These are phyloP conservation scores for Apodemia hepburni DNA, from an alignment of 2,888 invertebrate genomes.

Conservation along the genomic window DNA sequence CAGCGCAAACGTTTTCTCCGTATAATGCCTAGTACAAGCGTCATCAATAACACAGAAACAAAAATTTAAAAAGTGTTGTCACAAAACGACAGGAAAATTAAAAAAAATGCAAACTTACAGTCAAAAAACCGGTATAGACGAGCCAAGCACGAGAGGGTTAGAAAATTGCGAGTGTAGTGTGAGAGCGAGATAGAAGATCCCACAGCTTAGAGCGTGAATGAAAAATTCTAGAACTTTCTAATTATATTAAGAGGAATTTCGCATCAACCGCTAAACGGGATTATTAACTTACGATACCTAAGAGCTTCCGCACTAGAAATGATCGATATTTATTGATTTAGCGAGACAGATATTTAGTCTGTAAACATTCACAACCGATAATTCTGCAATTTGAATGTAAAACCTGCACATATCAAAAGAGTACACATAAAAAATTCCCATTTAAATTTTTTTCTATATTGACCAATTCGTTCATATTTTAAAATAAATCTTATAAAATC, in stretches of 20 bases:
- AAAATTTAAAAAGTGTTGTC: constrained; percentile 39
- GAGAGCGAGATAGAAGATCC: constrained; percentile 34
- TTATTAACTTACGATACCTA: constrained; percentile 41
- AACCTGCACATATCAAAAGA: background rate
- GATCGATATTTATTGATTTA: background rate
- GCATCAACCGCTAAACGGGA: constrained; percentile 52
- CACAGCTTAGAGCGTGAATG: constrained; percentile 53
- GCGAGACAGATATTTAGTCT: background rate
- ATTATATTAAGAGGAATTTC: constrained; percentile 36
- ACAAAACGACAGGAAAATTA: constrained; percentile 41
- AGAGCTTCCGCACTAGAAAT: constrained; percentile 29
- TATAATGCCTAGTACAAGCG: constrained; percentile 11
- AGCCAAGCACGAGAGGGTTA: constrained; percentile 25
- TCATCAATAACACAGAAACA: constrained; percentile 29
- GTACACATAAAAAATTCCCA: no score
- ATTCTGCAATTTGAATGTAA: background rate
- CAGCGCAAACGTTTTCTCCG: constrained; percentile 38
- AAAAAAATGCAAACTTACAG: constrained; percentile 38
- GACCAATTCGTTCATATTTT: no score
- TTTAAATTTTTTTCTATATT: no score
- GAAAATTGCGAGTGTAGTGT: constrained; percentile 33
- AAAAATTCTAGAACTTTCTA: constrained; percentile 42
- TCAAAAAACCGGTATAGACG: constrained; percentile 29
- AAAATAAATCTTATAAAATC: background rate
- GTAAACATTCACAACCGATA: background rate